Base-by-base conservation (phyloP, 2,888 invertebrate species). In the Caenorhabditis sp. region DNA sequence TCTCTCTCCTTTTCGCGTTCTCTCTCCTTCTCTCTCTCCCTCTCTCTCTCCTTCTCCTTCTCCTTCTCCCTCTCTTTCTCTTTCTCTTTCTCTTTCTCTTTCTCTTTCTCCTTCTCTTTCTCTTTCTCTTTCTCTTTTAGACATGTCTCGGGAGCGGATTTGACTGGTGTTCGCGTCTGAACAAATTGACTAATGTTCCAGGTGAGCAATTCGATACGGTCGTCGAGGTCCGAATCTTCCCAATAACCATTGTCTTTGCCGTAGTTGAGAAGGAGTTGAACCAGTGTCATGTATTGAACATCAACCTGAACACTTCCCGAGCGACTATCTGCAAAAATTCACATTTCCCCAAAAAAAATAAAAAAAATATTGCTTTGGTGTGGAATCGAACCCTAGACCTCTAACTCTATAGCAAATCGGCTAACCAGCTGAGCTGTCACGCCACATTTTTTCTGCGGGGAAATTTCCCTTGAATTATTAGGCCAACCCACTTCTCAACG, bases 131-230 rank as follows among this genome's bases (percentile, higher is more conserved):
- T 62, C 8, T 53, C 53, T 51, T 51, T 31, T 57, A 27, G 21
- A 10, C 5, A n/a, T 61, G 26, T 27, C 24, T 26, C 49, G n/a
- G 50, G 24, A 8, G 21, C 31, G 14, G 37, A 17, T 49, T 43
- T 26, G 21, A 24, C 24, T 17, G 59, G 59, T 3, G 59, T 67
- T 27, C 72, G 67, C 2, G 72, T 65, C 26, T 67, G 64, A 4
- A 72, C 68, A 43, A 72, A 72, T 55, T 72, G 72, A 37, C 64
- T 24, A 24, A 72, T 72, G 49, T 72, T 72, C 72, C 72, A 72
- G 49, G 67, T 68, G 50, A 72, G 62, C 12, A 72, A 31, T 24
- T 72, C 72, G 55, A 72, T 68, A 8, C 72, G 61, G 57, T 73
- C 73, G 59, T 73, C 73, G 19, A 73, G 37, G 53, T 73, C 73